Percentiles rank a stretch among this genome's conserved stretches.
phyloP scores from a whole-genome alignment of 2,888 invertebrate species.

The Cacoxenus indagator region DNA sequence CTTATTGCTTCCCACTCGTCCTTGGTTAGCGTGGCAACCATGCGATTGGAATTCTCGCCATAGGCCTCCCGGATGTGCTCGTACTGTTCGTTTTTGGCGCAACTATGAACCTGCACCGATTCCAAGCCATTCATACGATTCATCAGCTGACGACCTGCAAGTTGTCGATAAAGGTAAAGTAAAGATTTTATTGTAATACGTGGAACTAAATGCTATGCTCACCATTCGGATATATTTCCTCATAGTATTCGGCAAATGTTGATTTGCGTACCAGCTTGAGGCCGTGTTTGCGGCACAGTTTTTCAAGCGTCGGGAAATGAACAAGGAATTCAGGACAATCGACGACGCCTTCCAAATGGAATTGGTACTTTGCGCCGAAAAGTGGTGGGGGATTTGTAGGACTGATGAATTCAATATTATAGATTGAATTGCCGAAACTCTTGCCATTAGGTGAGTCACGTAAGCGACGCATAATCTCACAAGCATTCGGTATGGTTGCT shows the following conservation, averaged over 20 bases:
- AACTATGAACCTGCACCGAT: constrained; percentile 77
- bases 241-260: constrained; percentile 85
- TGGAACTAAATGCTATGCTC: too few relatives aligned
- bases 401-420: constrained; percentile 80
- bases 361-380: constrained; percentile 97
- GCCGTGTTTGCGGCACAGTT: constrained; percentile 80
- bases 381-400: constrained; percentile 80
- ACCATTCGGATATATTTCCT: constrained; percentile 58
- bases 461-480: constrained; percentile 87
- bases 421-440: constrained; percentile 82
- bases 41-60: constrained; percentile 71
- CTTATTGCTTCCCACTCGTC: constrained; percentile 95
- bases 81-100: constrained; percentile 77
- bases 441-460: constrained; percentile 70
- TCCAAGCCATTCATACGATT: constrained; percentile 86
- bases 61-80: constrained; percentile 76
- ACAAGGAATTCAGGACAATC: constrained; percentile 99
- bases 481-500: constrained; percentile 95
- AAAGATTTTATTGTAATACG: neutral
- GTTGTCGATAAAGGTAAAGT: neutral
- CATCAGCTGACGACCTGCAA: constrained; percentile 73
- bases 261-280: constrained; percentile 78
- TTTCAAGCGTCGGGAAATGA: constrained; percentile 87
- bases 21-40: constrained; percentile 88
- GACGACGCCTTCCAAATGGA: constrained; percentile 95